Conservation (phyloP, 1,140 invertebrate species). For the Nomia melanderi region DNA sequence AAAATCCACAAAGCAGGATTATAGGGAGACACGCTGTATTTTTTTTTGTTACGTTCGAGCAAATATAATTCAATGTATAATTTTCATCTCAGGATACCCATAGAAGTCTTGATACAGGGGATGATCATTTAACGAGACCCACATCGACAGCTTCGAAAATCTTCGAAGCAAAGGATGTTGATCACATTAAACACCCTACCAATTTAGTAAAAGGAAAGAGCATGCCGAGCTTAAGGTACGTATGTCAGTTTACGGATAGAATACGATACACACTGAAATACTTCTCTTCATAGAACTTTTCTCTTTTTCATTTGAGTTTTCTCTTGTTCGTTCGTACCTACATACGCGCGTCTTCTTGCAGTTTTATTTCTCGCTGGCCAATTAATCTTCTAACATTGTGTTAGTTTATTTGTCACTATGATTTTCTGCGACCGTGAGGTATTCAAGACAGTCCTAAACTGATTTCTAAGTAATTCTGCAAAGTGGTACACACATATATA, state of each 20-base stretch:
- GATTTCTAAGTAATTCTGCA: too few species aligned
- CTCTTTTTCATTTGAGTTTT: conserved; percentile 32
- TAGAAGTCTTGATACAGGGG: conserved; percentile 89
- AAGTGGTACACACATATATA: too few species aligned
- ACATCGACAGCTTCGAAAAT: conserved; percentile 84
- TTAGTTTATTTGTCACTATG: neutral
- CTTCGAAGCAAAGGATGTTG: conserved; percentile 79
- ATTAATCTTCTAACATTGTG: neutral
- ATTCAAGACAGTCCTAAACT: too few species aligned
- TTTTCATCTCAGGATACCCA: conserved; percentile 85
- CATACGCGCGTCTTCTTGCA: conserved; percentile 34
- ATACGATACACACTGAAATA: neutral
- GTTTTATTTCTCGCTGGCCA: neutral
- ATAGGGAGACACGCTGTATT: conserved; percentile 1
- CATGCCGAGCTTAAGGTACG: conserved; percentile 95
- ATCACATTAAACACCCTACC: conserved; percentile 80
- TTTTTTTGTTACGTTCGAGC: neutral
- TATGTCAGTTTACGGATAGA: neutral
- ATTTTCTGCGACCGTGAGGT: neutral
- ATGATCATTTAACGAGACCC: conserved; percentile 85
- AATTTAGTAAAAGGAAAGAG: conserved; percentile 95
- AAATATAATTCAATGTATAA: neutral
- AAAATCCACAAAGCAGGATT: neutral
- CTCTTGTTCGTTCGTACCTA: conserved; percentile 52
- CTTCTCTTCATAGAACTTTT: conserved; percentile 23